These are phyloP conservation scores for Aplidium turbinatum DNA, from an alignment of 23 tunicate species.

Conservation along the genomic window DNA sequence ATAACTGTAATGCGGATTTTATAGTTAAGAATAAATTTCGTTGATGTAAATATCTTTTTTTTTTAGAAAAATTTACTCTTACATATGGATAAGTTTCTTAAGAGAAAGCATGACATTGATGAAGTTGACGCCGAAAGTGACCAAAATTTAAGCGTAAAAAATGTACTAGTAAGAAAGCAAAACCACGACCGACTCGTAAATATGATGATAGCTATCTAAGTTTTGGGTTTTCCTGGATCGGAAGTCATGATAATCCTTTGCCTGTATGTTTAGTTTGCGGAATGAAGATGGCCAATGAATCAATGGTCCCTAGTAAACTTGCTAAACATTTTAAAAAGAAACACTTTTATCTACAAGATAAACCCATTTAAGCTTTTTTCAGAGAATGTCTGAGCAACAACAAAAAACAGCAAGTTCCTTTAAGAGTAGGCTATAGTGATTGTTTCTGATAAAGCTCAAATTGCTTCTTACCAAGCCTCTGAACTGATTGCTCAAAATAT, in stretches of 20 bases:
- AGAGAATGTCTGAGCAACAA: slow-evolving; percentile 10
- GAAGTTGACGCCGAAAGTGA: slow-evolving; percentile 2
- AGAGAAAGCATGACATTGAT: slow-evolving; percentile 11
- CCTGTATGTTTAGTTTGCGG: slow-evolving; percentile 17
- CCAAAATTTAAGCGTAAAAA: neutral
- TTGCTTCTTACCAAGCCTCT: slow-evolving; percentile 12
- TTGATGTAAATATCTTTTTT: neutral
- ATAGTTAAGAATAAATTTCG: neutral
- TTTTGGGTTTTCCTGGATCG: neutral
- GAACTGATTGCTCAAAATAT: slow-evolving; percentile 21
- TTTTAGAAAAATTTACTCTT: slow-evolving; percentile 5
- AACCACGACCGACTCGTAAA: slow-evolving; percentile 3
- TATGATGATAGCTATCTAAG: slow-evolving; percentile 4
- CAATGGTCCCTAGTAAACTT: slow-evolving; percentile 22
- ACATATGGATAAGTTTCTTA: slow-evolving; percentile 2
- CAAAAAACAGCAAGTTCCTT: slow-evolving; percentile 6
- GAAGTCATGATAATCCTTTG: neutral
- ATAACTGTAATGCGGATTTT: too few species aligned
- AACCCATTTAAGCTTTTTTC: slow-evolving; percentile 5
- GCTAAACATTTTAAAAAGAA: slow-evolving; percentile 9
- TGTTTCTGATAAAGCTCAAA: slow-evolving; percentile 18
- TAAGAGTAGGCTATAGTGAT: neutral
- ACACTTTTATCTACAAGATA: slow-evolving; percentile 11
- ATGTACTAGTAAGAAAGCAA: slow-evolving; percentile 19
- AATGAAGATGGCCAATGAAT: slow-evolving; percentile 9